phyloP scores from a whole-genome alignment of 2,888 invertebrate species.

The Aleiodes alternator region DNA sequence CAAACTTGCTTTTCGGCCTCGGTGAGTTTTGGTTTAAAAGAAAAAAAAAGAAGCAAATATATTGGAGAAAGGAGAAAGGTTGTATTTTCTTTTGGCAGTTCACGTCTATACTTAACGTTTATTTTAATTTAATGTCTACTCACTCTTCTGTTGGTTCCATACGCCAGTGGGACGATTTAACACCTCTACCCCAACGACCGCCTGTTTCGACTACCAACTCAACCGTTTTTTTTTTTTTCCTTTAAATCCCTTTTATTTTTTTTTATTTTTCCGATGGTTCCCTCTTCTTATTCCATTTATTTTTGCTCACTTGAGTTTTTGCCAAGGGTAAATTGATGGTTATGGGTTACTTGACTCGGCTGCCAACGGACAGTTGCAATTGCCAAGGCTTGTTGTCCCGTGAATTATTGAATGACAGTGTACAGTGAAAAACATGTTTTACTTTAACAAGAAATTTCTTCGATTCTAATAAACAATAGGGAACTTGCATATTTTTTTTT shows the following conservation, averaged over 20 bases:
- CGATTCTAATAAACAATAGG: no score
- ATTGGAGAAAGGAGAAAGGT: constrained; percentile 34
- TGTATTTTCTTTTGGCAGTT: constrained; percentile 34
- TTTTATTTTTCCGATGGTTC: not conserved
- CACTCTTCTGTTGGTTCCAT: constrained; percentile 32
- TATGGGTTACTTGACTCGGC: constrained; percentile 26
- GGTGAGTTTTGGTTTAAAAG: constrained; percentile 11
- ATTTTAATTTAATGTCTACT: constrained; percentile 72
- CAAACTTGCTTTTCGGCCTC: constrained; percentile 20
- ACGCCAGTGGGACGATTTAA: constrained; percentile 39
- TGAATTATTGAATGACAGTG: no score
- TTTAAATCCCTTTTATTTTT: not conserved
- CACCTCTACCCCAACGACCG: constrained; percentile 38
- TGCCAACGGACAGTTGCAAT: constrained; percentile 18
- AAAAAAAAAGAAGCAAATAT: constrained; percentile 15
- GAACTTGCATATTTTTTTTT: no score
- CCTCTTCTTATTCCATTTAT: no score
- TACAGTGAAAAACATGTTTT: no score
- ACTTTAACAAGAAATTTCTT: no score
- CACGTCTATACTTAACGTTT: constrained; percentile 64
- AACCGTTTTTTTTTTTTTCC: constrained; percentile 35
- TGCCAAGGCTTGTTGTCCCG: not conserved
- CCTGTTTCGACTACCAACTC: constrained; percentile 27
- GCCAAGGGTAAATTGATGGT: constrained; percentile 28
- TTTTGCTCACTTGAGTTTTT: not conserved